A percentile compares a stretch with the other conserved stretches of the same genome.
Evolutionary conservation across 2,888 invertebrate species (phyloP).

Genomic region (Bhutanitis thaidina): DNA sequence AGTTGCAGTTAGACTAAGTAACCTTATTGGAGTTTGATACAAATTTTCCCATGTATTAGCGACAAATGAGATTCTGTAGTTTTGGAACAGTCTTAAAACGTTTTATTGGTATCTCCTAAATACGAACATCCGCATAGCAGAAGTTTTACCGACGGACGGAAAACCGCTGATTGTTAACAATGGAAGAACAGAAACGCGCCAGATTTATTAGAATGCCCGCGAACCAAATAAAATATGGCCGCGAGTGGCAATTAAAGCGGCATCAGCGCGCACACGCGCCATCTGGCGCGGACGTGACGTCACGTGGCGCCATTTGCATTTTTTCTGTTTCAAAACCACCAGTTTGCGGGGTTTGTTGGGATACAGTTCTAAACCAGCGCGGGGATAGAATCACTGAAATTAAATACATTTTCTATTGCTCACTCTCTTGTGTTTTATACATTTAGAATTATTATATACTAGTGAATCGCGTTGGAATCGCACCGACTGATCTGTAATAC

Average conservation of each 20-base stretch:
- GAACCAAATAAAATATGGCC: constrained; percentile 17
- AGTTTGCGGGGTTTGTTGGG: constrained; percentile 6
- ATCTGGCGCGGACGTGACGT: constrained; percentile 36
- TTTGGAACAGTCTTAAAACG: too few relatives aligned
- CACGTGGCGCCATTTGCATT: constrained; percentile 37
- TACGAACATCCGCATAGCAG: too few relatives aligned
- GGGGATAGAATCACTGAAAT: constrained; percentile 4
- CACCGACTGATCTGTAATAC: too few relatives aligned
- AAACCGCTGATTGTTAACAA: not conserved
- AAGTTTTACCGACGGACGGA: not conserved
- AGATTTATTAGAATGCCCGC: constrained; percentile 8
- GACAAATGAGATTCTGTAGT: too few relatives aligned
- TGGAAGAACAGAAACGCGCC: not conserved
- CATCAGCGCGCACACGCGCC: constrained; percentile 32
- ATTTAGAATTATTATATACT: too few relatives aligned
- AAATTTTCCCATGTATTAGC: too few relatives aligned
- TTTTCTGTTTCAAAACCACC: constrained; percentile 29
- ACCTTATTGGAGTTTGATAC: too few relatives aligned
- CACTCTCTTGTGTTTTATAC: too few relatives aligned
- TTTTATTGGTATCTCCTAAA: too few relatives aligned
- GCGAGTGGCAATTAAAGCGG: constrained; percentile 31
- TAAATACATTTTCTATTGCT: too few relatives aligned
- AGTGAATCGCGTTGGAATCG: too few relatives aligned
- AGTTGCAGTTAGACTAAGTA: too few relatives aligned
- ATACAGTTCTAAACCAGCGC: constrained; percentile 4